Conservation (phyloP, 2,113 vertebrate species). For the Acanthochromis polyacanthus region DNA sequence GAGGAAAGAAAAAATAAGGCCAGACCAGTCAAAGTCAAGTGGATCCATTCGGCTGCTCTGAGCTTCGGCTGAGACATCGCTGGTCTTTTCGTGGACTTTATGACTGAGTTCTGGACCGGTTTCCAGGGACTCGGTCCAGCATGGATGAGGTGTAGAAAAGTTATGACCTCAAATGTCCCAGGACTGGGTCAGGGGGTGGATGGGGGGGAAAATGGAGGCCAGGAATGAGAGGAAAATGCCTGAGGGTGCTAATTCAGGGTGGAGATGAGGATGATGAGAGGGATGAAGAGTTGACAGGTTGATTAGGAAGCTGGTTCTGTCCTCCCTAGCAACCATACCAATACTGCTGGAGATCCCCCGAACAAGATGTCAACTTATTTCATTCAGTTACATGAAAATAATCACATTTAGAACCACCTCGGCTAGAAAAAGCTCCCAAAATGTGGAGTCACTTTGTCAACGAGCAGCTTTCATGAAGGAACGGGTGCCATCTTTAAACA, state of each 20-base stretch:
- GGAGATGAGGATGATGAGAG: conserved; percentile 41
- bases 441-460: no score
- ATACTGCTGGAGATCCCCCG: conserved; percentile 19
- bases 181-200: conserved; percentile 26
- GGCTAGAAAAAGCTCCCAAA: no score
- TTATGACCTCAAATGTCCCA: conserved; percentile 67
- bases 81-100: conserved; percentile 57
- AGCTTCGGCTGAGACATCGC: conserved; percentile 18
- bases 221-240: not conserved
- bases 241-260: conserved; percentile 24
- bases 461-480: no score
- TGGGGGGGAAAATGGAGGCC: not conserved
- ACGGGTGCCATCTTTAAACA: no score
- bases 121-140: conserved; percentile 47
- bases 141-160: conserved; percentile 55
- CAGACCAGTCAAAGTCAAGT: conserved; percentile 73
- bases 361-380: conserved; percentile 14
- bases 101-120: conserved; percentile 48
- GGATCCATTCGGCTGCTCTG: conserved; percentile 58
- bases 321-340: not conserved
- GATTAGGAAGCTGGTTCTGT: conserved; percentile 23
- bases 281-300: conserved; percentile 27
- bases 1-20: conserved; percentile 69
- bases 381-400: not conserved
- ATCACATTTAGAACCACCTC: no score